phyloP scores from a whole-genome alignment of 53 echinoderm and acorn worm genomes.

The Astropecten irregularis region DNA sequence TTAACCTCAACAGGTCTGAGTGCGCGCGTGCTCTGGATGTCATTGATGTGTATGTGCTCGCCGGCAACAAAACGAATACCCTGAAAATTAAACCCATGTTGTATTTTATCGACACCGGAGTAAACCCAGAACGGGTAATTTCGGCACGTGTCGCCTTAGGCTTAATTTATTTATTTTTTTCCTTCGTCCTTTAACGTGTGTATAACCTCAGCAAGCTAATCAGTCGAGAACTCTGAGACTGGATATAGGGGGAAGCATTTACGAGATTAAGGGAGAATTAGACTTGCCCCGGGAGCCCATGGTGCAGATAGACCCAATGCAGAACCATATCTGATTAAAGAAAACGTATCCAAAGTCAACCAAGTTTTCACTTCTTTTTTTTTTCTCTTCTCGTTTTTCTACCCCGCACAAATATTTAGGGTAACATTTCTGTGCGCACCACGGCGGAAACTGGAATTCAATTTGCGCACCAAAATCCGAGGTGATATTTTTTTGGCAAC shows the following conservation, averaged over 20 bases:
- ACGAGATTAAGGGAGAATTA: not conserved
- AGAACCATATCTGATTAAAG: constrained; percentile 24
- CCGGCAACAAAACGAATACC: no score
- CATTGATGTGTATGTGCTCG: no score
- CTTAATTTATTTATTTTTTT: no score
- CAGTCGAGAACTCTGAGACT: not conserved
- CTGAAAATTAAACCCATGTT: no score
- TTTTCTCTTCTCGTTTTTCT: no score
- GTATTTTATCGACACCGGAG: no score
- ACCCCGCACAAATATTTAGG: constrained; percentile 34
- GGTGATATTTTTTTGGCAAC: no score
- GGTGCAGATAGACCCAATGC: not conserved
- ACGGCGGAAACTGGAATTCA: constrained; percentile 37
- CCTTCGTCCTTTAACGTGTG: no score
- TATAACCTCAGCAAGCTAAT: constrained; percentile 16
- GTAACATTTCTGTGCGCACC: constrained; percentile 28
- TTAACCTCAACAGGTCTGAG: no score
- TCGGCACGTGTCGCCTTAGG: no score
- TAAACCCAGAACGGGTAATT: no score
- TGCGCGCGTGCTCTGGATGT: no score
- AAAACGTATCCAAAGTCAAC: constrained; percentile 25
- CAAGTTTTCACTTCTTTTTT: constrained; percentile 8
- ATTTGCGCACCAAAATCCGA: constrained; percentile 12
- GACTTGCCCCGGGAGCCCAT: not conserved
- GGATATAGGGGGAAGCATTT: not conserved